phyloP scores from a whole-genome alignment of 2,888 invertebrate species.

The Megalurothrips usitatus region DNA sequence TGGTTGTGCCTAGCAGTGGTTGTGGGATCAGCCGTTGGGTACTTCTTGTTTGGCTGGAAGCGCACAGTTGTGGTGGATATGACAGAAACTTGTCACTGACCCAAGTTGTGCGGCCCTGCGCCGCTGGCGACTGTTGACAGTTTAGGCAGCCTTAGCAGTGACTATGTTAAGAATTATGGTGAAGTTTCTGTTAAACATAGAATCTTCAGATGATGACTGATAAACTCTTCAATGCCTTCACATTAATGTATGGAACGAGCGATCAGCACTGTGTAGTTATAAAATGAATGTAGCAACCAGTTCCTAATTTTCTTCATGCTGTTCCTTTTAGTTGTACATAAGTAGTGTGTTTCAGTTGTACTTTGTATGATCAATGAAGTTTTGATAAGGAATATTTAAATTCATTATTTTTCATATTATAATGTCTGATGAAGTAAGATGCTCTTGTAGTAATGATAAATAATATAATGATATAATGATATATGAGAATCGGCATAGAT shows the following conservation, averaged over 20 bases:
- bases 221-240: no score
- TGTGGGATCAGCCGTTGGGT: conserved; percentile 82
- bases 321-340: no score
- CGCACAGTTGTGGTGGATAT: conserved; percentile 90
- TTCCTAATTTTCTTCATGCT: no score
- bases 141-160: background rate
- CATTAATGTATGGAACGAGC: no score
- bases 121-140: background rate
- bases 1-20: conserved; percentile 90
- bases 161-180: background rate
- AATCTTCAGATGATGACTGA: background rate
- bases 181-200: background rate
- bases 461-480: background rate
- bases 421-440: background rate
- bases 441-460: background rate
- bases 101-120: background rate
- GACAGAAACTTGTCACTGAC: conserved; percentile 92
- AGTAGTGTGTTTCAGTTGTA: background rate
- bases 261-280: no score
- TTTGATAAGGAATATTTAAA: background rate
- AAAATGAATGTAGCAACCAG: no score
- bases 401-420: background rate
- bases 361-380: background rate
- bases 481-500: background rate
- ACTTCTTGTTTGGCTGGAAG: conserved; percentile 94